Evolutionary conservation across 2,888 invertebrate species (phyloP).

Genomic region (Synanthedon myopaeformis): DNA sequence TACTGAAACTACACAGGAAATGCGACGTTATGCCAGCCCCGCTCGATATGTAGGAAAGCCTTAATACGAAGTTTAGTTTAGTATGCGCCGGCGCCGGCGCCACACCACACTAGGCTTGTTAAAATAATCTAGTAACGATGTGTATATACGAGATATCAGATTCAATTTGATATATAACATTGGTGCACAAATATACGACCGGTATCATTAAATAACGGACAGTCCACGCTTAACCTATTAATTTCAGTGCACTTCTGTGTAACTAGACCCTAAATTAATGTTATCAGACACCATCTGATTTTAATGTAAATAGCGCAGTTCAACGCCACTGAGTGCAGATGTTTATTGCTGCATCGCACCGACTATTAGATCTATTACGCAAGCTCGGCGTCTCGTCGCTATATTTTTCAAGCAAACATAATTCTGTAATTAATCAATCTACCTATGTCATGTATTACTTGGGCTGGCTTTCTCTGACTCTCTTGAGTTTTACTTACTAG

Average conservation of each 20-base stretch:
- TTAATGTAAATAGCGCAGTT: constrained; percentile 5
- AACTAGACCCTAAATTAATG: constrained; percentile 24
- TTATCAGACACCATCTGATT: constrained; percentile 16
- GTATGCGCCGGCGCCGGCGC: neutral
- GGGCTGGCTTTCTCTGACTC: no score
- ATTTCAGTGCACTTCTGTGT: constrained; percentile 16
- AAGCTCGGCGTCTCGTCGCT: neutral
- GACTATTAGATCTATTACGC: neutral
- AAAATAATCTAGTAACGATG: constrained; percentile 12
- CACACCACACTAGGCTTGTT: constrained; percentile 1
- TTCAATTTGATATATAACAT: constrained; percentile 33
- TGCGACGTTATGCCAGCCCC: no score
- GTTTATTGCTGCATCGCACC: constrained; percentile 6
- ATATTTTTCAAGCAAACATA: neutral
- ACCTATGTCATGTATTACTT: no score
- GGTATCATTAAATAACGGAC: constrained; percentile 35
- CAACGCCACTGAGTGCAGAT: constrained; percentile 6
- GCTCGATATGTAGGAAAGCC: no score
- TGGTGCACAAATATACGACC: constrained; percentile 31
- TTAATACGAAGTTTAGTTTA: neutral
- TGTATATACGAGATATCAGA: constrained; percentile 28
- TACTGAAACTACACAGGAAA: no score
- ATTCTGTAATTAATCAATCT: neutral
- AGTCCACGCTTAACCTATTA: constrained; percentile 28
- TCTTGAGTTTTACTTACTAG: no score